Evolutionary conservation across 2,797 vertebrate genomes (phyloP), one percentile per base, ranked within the genome.

Genomic region (Salarias fasciatus): DNA sequence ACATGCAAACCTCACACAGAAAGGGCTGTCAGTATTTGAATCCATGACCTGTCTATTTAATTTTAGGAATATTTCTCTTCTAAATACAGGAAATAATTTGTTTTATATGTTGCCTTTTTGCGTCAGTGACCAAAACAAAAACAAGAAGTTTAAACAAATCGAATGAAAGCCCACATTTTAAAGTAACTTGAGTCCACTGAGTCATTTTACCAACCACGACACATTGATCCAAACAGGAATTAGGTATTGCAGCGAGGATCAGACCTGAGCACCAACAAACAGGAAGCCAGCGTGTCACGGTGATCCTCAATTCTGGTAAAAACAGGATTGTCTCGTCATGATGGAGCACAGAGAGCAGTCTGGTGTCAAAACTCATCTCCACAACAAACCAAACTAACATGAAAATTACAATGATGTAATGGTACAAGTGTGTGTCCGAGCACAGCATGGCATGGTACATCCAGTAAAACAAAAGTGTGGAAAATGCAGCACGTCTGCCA

Each of bases 221-320:
- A 59, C 29, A 56, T 5, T 2, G 10, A 49, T 45, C 49, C 31
- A 18, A 4, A 11, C 9, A 29, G 50, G 42, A 33, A 14, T 8
- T 8, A 8, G 9, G 24, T 24, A 24, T 3, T n/a, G 49, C 10
- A 24, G 28, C 3, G 8, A 5, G 40, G 64, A 42, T 69, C 9
- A 55, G 66, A 31, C 46, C 47, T 51, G 11, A 53, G 47, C 11
- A 43, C 14, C 1, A 9, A 54, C 29, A 44, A 40, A 58, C 11
- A 45, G 69, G 69, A 82, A 75, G 49, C 14, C 45, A 5, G 15
- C 0, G 11, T 65, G 73, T 80, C 76, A 69, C 44, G 15, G 9
- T 61, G 67, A 68, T 15, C 73, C 43, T 24, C 11, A n/a, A 2
- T 31, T 1, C 1, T 33, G 42, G 71, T 29, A 4, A 33, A 37